Evolutionary conservation across 2,797 vertebrate species (phyloP).

Genomic region (Nannoperca obscura): DNA sequence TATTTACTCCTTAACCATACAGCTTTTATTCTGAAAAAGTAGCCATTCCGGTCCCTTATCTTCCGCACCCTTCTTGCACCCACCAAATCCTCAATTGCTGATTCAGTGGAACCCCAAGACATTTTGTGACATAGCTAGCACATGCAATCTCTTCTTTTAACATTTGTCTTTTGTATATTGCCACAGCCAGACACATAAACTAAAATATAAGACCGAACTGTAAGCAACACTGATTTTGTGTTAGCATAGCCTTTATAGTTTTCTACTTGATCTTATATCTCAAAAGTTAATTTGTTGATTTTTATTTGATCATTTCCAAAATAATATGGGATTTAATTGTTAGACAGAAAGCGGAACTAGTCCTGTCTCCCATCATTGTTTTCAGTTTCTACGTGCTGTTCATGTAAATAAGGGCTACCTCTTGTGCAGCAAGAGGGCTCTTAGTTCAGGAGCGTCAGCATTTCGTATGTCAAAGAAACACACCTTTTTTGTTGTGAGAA

Average conservation of each 20-base stretch:
- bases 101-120: neutral
- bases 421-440: conserved; percentile 12
- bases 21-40: neutral
- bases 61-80: neutral
- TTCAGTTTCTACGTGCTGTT: conserved; percentile 10
- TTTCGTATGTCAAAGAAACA: conserved; percentile 38
- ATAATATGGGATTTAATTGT: neutral
- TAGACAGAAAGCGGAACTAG: neutral
- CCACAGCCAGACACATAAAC: conserved; percentile 4
- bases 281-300: neutral
- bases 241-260: neutral
- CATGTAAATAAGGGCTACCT: conserved; percentile 56
- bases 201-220: neutral
- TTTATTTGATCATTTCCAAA: neutral
- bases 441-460: conserved; percentile 34
- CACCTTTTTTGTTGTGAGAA: conserved; percentile 46
- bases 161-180: neutral
- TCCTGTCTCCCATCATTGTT: neutral
- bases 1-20: conserved; percentile 10
- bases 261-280: neutral
- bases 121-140: neutral
- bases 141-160: neutral
- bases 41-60: neutral
- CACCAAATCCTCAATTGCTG: neutral
- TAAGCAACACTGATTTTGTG: neutral